Base-by-base conservation (phyloP, 1,140 invertebrate genomes). In the Papilio polytes region DNA sequence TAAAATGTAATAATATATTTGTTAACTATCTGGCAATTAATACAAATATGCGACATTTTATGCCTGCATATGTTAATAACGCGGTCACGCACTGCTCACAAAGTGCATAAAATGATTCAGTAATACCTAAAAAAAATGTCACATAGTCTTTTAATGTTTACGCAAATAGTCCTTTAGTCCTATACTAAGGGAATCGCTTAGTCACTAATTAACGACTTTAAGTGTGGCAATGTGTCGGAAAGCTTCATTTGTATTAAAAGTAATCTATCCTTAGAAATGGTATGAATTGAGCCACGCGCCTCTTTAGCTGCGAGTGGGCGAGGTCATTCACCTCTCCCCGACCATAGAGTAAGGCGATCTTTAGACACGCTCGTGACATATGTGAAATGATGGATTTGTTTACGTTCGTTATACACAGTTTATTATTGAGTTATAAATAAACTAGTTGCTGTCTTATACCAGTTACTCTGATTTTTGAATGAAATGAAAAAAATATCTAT, bases 241-340 rank as follows among this genome's bases (percentile, higher is more conserved):
- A 56, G 53, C 53, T 20, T 56, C 53, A 20, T 56, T 56, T 20
- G 4, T 51, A 51, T 51, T 15, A 6, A 18, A 18, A 51, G 13
- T 51, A 51, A 51, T 51, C 15, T 51, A 56, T 56, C 8, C 53
- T 56, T 18, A 18, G n/a, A 20, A n/a, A 56, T 56, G 20, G 53
- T 56, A 56, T 56, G 53, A 56, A 56, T 56, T 56, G 53, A 56
- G 53, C 53, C 53, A 56, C 18, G n/a, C 53, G 53, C 18, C n/a
- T 20, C 7, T n/a, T 56, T 8, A 56, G 18, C 18, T 6, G n/a
- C 53, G 53, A 56, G 53, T 53, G 51, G 15, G 51, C 51, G 15
- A 53, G 51, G 13, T 53, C 15, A 1, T 18, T 53, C 4, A 53
- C 15, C 15, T 48, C 15, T 18, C 3, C 51, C 13, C 46, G 51